Evolutionary conservation across 1,140 invertebrate species (phyloP).

Genomic region (Zaprionus vittiger): DNA sequence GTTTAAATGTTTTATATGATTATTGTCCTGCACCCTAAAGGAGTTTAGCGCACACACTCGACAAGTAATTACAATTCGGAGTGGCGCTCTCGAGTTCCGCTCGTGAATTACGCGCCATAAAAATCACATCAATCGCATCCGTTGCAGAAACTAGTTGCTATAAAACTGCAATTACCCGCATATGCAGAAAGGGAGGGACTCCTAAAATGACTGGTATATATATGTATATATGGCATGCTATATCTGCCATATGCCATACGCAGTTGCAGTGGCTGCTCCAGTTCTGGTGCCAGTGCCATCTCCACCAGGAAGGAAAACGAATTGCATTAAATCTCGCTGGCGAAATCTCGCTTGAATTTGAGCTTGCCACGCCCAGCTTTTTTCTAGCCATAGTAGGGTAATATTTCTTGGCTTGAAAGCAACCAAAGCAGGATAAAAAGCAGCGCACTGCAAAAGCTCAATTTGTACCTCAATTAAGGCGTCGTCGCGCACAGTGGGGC

Average conservation of each 20-base stretch:
- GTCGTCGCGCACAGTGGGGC: constrained; percentile 73
- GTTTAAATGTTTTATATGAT: not conserved
- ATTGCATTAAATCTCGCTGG: constrained; percentile 59
- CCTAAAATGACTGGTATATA: not conserved
- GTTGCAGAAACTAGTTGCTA: constrained; percentile 78
- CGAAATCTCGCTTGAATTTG: constrained; percentile 42
- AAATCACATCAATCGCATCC: constrained; percentile 79
- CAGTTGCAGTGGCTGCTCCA: not conserved
- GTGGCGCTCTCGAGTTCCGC: constrained; percentile 19
- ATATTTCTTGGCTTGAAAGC: constrained; percentile 43
- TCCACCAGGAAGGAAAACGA: constrained; percentile 11
- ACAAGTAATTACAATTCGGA: constrained; percentile 17
- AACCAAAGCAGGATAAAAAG: constrained; percentile 15
- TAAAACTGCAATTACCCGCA: constrained; percentile 79
- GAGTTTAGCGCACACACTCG: not conserved
- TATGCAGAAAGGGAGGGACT: constrained; percentile 40
- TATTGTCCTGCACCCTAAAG: not conserved
- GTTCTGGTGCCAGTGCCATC: constrained; percentile 3
- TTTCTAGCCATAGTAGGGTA: constrained; percentile 21
- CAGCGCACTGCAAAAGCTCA: constrained; percentile 65
- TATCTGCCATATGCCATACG: not conserved
- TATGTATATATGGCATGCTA: constrained; percentile 18
- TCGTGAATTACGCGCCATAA: constrained; percentile 60
- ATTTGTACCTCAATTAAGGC: constrained; percentile 83
- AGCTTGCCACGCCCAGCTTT: constrained; percentile 43